phyloP scores from a whole-genome alignment of 2,888 invertebrate genomes.

The Podabrus alpinus region DNA sequence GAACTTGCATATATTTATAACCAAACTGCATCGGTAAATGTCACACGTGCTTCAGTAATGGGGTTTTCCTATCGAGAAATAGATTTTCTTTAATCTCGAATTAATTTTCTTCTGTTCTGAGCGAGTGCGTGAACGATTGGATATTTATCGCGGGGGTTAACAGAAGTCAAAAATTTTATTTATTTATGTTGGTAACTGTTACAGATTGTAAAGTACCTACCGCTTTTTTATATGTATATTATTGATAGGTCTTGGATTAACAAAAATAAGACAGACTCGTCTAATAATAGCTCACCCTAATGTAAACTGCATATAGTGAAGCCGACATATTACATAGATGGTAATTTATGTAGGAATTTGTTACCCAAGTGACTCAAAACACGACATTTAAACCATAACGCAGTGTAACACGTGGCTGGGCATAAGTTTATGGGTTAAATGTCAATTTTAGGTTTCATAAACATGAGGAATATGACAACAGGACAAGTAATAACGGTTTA shows the following conservation, averaged over 20 bases:
- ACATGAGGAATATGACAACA: slow-evolving; percentile 17
- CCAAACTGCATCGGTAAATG: slow-evolving; percentile 39
- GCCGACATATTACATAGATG: slow-evolving; percentile 8
- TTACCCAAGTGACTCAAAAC: slow-evolving; percentile 24
- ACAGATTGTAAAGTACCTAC: not conserved
- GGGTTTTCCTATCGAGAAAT: not conserved
- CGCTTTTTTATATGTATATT: not conserved
- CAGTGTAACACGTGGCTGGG: slow-evolving; percentile 31
- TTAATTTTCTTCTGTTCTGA: not conserved
- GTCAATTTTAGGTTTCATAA: slow-evolving; percentile 28
- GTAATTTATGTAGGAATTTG: slow-evolving; percentile 25
- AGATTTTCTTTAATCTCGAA: too few species aligned
- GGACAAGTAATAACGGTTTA: slow-evolving; percentile 19
- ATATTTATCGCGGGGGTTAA: not conserved
- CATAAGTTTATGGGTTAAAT: slow-evolving; percentile 34
- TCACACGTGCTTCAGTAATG: slow-evolving; percentile 46
- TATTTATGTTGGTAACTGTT: not conserved
- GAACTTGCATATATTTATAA: slow-evolving; percentile 32
- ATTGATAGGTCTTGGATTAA: slow-evolving; percentile 4
- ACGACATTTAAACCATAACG: slow-evolving; percentile 23
- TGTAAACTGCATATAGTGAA: slow-evolving; percentile 10
- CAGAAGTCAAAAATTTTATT: not conserved
- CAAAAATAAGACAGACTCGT: slow-evolving; percentile 8
- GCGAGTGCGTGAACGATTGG: not conserved
- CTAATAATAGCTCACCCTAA: slow-evolving; percentile 22